Base-by-base conservation (phyloP, 2,888 invertebrate species). In the Diarsia dahlii region DNA sequence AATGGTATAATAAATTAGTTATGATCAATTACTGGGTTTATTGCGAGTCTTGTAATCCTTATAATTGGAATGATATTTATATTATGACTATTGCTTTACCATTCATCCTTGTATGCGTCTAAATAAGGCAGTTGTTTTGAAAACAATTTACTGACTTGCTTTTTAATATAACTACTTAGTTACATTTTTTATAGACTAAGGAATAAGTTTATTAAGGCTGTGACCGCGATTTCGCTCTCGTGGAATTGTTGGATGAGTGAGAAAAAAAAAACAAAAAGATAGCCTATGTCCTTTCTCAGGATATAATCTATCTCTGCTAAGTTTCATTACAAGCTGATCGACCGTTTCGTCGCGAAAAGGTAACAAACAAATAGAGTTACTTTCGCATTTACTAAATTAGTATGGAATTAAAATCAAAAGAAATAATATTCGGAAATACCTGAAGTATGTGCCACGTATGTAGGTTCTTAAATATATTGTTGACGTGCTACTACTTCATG, bases 1-100 rank as follows among this genome's bases (percentile, higher is more conserved):
- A 84, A 84, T 71, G 28, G 68, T 54, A 20, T n/a, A 74, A 71
- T 84, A 76, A 80, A 84, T 80, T 46, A 67, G 34, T 60, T 52
- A 48, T 46, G 50, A 63, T 81, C 80, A 74, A 73, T 84, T 66
- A 68, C 68, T 6, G 34, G 50, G 68, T 68, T 83, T 78, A 83
- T 74, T 62, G 65, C 60, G 52, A 18, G n/a, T 72, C 10, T 75
- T 62, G 34, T 62, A 69, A 80, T 63, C 75, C 68, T 58, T 75
- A 62, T 72, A 71, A 79, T 71, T 74, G 46, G 28, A 82, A 20
- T 65, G 23, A 65, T 71, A 80, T 71, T 79, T 71, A 23, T 70
- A 71, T 71, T 50, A 70, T 18, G 23, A 34, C 18, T 66, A 50
- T 74, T 63, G n/a, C 15, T 52, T 64, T 50, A 52, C 46, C 58